Evolutionary conservation across 2,888 invertebrate species (phyloP).

Genomic region (Junonia oenone): DNA sequence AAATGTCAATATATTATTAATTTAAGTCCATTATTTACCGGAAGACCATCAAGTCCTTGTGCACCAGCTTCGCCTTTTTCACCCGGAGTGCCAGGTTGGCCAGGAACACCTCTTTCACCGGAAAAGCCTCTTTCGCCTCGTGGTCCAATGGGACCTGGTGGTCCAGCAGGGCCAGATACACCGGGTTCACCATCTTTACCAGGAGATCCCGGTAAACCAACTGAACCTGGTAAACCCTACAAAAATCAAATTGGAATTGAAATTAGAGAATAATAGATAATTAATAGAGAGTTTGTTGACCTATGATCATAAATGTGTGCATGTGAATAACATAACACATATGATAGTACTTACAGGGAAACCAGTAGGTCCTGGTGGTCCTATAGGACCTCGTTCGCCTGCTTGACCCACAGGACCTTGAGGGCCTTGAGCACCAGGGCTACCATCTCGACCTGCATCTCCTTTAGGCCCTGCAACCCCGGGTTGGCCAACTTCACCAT

Average conservation of each 20-base stretch:
- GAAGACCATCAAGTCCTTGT: conserved; percentile 84
- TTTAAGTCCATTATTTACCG: no score
- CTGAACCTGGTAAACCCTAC: conserved; percentile 85
- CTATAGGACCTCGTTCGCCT: conserved; percentile 88
- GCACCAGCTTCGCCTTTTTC: conserved; percentile 82
- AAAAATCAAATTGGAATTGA: conserved; percentile 5
- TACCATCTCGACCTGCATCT: conserved; percentile 88
- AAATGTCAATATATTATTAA: no score
- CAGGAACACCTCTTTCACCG: conserved; percentile 86
- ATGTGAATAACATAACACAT: no score
- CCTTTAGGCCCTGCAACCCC: conserved; percentile 89
- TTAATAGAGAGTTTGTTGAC: no score
- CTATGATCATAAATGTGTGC: no score
- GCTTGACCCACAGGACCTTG: conserved; percentile 85
- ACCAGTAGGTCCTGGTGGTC: conserved; percentile 87
- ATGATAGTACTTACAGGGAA: conserved; percentile 82
- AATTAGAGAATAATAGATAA: no score
- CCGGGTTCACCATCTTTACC: conserved; percentile 92
- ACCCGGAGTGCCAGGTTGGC: conserved; percentile 83
- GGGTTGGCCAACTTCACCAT: conserved; percentile 87
- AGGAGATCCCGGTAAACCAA: conserved; percentile 85
- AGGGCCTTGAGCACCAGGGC: conserved; percentile 85
- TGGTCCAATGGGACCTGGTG: conserved; percentile 80
- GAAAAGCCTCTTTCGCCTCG: conserved; percentile 85
- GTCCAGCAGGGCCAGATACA: conserved; percentile 82